phyloP scores from a whole-genome alignment of 2,113 vertebrate genomes.

The Numenius arquata region DNA sequence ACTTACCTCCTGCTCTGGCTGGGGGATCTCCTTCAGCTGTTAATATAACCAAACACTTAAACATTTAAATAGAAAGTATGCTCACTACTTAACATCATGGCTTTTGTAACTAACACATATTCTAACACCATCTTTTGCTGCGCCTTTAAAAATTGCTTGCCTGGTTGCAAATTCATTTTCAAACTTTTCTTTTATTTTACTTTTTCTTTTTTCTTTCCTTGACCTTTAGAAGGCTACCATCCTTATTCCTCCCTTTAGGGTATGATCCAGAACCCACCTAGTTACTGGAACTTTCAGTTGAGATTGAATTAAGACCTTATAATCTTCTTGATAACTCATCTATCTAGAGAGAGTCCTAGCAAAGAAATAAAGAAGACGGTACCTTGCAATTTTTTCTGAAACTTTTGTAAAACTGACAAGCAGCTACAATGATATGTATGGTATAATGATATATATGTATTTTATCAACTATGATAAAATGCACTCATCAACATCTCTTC shows the following conservation, averaged over 20 bases:
- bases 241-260: background rate
- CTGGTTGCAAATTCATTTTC: background rate
- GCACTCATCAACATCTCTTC: background rate
- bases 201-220: rapidly evolving
- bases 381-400: background rate
- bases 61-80: background rate
- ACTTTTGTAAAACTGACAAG: background rate
- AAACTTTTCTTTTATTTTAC: background rate
- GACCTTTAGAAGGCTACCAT: background rate
- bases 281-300: background rate
- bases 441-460: background rate
- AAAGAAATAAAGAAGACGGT: background rate
- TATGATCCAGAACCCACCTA: background rate
- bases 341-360: background rate
- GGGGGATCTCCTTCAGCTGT: background rate
- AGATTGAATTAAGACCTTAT: background rate
- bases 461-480: background rate
- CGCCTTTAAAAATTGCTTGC: background rate
- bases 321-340: background rate
- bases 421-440: background rate
- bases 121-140: background rate
- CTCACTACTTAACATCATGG: background rate
- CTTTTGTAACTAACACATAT: background rate
- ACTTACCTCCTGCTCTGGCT: background rate
- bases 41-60: background rate